Percentiles rank a stretch among this genome's conserved stretches.
These are phyloP conservation scores for Amphiura filiformis DNA, from an alignment of 35 echinoderm and acorn worm species.

Conservation along the genomic window DNA sequence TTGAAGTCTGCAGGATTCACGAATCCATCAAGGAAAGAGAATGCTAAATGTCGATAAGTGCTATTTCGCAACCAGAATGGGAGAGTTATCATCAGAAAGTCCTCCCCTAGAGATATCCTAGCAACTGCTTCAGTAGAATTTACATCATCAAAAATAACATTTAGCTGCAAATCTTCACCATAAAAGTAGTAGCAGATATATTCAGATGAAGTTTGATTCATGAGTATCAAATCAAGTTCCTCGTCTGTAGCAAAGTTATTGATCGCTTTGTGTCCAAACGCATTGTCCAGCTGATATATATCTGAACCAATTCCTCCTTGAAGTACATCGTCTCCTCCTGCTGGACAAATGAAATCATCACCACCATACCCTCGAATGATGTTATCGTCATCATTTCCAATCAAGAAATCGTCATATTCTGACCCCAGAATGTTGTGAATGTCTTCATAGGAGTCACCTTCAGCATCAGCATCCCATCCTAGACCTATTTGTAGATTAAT, in stretches of 20 bases:
- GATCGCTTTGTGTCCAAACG: slow-evolving; percentile 36
- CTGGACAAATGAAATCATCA: neutral
- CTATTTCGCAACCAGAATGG: slow-evolving; percentile 8
- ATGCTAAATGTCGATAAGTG: too few relatives aligned
- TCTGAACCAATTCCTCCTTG: slow-evolving; percentile 3
- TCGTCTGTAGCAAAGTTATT: slow-evolving; percentile 36
- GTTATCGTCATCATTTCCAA: slow-evolving; percentile 29
- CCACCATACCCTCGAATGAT: neutral
- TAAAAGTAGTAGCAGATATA: slow-evolving; percentile 37
- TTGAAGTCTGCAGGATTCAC: too few relatives aligned
- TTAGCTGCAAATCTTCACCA: slow-evolving; percentile 34
- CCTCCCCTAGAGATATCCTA: neutral
- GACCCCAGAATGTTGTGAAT: slow-evolving; percentile 23
- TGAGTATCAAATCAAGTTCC: slow-evolving; percentile 31
- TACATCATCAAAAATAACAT: slow-evolving; percentile 8
- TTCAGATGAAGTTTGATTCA: slow-evolving; percentile 25
- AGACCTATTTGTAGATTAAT: slow-evolving; percentile 27
- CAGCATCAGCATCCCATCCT: slow-evolving; percentile 33
- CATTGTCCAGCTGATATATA: neutral
- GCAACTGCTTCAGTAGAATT: slow-evolving; percentile 19
- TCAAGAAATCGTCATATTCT: slow-evolving; percentile 39
- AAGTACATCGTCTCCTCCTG: neutral
- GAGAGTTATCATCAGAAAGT: slow-evolving; percentile 9
- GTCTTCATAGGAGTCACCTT: slow-evolving; percentile 22
- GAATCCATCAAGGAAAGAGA: too few relatives aligned